A percentile compares a stretch with the other conserved stretches of the same genome.
Evolutionary conservation across 2,888 invertebrate species (phyloP).

Genomic region (Cylindroiulus punctatus): DNA sequence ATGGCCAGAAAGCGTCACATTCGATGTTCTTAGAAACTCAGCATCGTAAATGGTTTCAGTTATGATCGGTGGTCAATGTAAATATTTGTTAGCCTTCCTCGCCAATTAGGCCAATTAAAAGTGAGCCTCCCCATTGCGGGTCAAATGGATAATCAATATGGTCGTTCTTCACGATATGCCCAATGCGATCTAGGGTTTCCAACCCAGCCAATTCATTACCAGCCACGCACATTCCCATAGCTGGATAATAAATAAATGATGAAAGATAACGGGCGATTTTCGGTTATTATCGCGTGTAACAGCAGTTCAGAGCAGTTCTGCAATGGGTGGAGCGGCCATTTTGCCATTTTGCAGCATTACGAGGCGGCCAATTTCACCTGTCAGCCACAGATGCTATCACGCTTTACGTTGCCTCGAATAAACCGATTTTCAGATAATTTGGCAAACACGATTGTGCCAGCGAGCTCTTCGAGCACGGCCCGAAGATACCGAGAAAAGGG

Average conservation of each 20-base stretch:
- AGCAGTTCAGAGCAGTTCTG: not conserved
- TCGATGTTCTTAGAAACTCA: not conserved
- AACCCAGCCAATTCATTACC: constrained; percentile 2
- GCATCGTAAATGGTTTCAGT: not conserved
- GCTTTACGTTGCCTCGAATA: not conserved
- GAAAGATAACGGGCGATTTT: not conserved
- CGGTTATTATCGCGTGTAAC: constrained; percentile 8
- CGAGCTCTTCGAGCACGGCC: not conserved
- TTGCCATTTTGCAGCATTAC: not conserved
- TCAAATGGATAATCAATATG: not conserved
- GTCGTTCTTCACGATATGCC: not conserved
- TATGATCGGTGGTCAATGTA: not conserved
- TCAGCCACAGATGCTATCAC: not conserved
- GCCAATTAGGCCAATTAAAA: not conserved
- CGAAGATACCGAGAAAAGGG: not conserved
- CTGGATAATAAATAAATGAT: not conserved
- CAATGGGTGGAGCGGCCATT: not conserved
- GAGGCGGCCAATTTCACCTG: constrained; percentile 9
- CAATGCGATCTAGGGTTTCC: not conserved
- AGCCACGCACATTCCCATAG: not conserved
- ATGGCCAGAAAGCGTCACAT: not conserved
- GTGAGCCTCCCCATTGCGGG: not conserved
- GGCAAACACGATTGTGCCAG: not conserved
- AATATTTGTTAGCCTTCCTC: not conserved
- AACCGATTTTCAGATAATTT: constrained; percentile 11